phyloP scores from a whole-genome alignment of 23 tunicate species.

The Halocynthia roretzi region DNA sequence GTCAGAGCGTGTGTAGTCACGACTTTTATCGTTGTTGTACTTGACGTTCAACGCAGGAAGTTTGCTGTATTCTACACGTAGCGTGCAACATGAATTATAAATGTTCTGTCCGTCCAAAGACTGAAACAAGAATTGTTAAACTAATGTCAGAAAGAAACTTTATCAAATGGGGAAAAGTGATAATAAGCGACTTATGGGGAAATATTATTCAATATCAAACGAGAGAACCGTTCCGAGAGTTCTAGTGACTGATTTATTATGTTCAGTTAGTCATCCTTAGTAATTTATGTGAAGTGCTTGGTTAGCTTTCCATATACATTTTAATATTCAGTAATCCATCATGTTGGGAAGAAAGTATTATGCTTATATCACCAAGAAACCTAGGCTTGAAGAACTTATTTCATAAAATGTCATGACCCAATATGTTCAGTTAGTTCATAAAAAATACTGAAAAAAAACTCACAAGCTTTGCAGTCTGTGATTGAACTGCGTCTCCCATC shows the following conservation, averaged over 20 bases:
- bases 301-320: no score
- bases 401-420: no score
- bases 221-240: no score
- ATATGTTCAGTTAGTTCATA: not conserved
- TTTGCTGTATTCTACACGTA: slow-evolving; percentile 88
- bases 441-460: not conserved
- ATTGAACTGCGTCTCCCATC: slow-evolving; percentile 81
- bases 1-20: slow-evolving; percentile 86
- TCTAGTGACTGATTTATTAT: no score
- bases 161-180: not conserved
- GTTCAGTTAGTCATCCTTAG: no score
- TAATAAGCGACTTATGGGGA: no score
- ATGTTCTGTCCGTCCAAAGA: slow-evolving; percentile 93
- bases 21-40: slow-evolving; percentile 86
- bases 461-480: slow-evolving; percentile 93
- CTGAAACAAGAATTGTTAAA: slow-evolving; percentile 23
- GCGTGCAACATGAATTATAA: slow-evolving; percentile 80
- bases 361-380: no score
- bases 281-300: no score
- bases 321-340: no score
- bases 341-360: no score
- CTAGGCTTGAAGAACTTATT: no score
- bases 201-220: no score
- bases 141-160: not conserved
- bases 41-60: slow-evolving; percentile 81